Evolutionary conservation across 2,113 vertebrate species (phyloP).

Genomic region (Eonycteris spelaea): DNA sequence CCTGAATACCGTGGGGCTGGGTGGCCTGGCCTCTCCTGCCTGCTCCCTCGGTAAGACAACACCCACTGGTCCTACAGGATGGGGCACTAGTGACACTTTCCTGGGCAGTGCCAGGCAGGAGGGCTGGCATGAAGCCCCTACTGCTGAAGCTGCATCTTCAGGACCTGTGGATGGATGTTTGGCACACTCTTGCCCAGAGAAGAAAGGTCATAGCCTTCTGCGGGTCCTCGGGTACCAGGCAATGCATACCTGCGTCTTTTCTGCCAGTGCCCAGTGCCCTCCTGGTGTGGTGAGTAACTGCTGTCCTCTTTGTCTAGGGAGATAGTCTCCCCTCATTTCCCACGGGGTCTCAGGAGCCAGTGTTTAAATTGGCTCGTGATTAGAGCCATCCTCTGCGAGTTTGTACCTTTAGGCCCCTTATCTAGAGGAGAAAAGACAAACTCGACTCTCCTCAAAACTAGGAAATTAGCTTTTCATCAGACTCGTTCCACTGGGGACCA

Average conservation of each 20-base stretch:
- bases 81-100: no score
- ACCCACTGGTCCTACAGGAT: background rate
- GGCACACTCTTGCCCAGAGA: fast-evolving
- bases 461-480: background rate
- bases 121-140: background rate
- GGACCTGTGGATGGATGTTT: background rate
- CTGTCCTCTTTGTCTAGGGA: background rate
- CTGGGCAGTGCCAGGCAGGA: background rate
- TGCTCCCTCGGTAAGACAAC: background rate
- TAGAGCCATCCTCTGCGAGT: background rate
- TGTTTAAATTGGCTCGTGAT: background rate
- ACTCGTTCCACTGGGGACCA: background rate
- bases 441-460: background rate
- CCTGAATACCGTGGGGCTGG: background rate
- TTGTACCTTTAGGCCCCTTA: background rate
- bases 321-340: background rate
- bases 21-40: background rate
- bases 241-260: background rate
- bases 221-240: background rate
- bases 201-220: background rate
- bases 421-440: background rate
- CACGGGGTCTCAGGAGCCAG: background rate
- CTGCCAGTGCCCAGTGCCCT: background rate
- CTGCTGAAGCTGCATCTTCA: background rate
- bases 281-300: background rate